A percentile compares a stretch with the other conserved stretches of the same genome.
phyloP scores from a whole-genome alignment of 2,113 vertebrate genomes.

The Steatornis caripensis region DNA sequence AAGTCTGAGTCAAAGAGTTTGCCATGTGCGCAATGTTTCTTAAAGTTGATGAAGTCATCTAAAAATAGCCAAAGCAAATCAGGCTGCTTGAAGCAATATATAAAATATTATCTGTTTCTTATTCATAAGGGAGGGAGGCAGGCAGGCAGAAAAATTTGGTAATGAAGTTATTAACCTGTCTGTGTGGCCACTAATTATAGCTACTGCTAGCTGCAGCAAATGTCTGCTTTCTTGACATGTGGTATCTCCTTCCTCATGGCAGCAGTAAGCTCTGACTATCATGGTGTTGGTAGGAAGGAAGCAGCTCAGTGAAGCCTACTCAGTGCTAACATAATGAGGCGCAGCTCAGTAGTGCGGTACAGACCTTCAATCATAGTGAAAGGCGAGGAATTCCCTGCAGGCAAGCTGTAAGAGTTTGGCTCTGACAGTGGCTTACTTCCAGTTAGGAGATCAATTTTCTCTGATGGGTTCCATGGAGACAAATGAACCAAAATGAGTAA shows the following conservation, averaged over 20 bases:
- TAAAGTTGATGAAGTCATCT: background rate
- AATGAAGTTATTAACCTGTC: background rate
- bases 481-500: background rate
- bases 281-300: background rate
- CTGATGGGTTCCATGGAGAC: background rate
- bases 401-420: background rate
- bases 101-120: background rate
- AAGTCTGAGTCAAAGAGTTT: background rate
- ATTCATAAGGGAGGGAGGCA: background rate
- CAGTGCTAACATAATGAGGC: background rate
- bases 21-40: background rate
- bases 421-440: background rate
- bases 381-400: background rate
- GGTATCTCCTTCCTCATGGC: background rate
- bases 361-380: slow-evolving; percentile 2
- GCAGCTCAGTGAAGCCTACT: background rate
- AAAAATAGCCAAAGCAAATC: background rate
- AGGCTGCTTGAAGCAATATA: background rate
- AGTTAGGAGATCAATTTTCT: background rate
- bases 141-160: background rate
- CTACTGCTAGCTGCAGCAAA: background rate
- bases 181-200: background rate
- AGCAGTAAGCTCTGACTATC: background rate
- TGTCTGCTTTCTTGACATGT: background rate
- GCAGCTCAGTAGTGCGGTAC: background rate